phyloP scores from a whole-genome alignment of 2,888 invertebrate genomes.

The Plemyria rubiginata region DNA sequence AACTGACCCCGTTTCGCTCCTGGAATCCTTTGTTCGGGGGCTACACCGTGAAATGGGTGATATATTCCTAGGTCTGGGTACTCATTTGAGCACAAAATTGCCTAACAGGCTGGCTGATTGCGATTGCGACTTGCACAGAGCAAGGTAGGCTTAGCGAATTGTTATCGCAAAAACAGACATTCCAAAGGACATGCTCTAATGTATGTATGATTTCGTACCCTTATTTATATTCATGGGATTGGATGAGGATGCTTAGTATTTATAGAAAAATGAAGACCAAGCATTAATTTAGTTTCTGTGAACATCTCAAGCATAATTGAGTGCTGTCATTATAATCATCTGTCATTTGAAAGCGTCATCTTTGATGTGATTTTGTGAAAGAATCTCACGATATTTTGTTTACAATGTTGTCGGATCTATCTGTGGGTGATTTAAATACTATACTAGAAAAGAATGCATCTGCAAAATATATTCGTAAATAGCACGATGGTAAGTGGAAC shows the following conservation, averaged over 20 bases:
- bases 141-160: background rate
- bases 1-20: constrained; percentile 62
- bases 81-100: constrained; percentile 5
- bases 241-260: background rate
- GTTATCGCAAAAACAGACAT: background rate
- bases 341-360: too few relatives aligned
- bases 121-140: background rate
- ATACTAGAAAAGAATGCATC: constrained; percentile 58
- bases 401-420: background rate
- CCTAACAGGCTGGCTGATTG: background rate
- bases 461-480: constrained; percentile 58
- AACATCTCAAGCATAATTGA: too few relatives aligned
- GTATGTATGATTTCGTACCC: background rate
- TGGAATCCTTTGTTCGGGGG: constrained; percentile 38
- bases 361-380: too few relatives aligned
- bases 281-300: too few relatives aligned
- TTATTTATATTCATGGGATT: background rate
- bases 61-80: constrained; percentile 5
- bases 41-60: constrained; percentile 19
- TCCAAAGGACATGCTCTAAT: background rate
- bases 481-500: constrained; percentile 60
- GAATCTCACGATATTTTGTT: too few relatives aligned
- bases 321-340: too few relatives aligned
- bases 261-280: too few relatives aligned
- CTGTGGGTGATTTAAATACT: constrained; percentile 7